A percentile compares a stretch with the other conserved stretches of the same genome.
Evolutionary conservation across 2,113 vertebrate genomes (phyloP).

Genomic region (Onychostruthus taczanowskii): DNA sequence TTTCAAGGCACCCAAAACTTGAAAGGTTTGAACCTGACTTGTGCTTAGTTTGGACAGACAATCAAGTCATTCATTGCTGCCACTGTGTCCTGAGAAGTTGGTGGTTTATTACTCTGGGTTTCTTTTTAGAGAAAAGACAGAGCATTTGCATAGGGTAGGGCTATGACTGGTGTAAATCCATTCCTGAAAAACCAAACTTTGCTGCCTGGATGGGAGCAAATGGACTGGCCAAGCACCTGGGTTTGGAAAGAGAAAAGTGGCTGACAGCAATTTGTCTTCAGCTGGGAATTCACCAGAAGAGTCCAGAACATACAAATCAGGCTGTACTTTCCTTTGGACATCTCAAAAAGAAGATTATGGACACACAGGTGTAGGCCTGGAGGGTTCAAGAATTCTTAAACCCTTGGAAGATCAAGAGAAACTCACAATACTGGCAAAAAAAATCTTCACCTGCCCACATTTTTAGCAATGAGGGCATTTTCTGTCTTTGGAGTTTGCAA

Average conservation of each 20-base stretch:
- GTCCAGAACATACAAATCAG: rapidly evolving
- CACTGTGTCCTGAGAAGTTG: not conserved
- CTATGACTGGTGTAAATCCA: rapidly evolving
- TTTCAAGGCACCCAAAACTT: not conserved
- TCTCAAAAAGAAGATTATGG: not conserved
- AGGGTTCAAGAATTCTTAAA: not conserved
- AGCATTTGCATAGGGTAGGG: not conserved
- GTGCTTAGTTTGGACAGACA: not conserved
- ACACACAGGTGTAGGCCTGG: rapidly evolving
- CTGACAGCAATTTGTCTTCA: not conserved
- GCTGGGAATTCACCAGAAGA: not conserved
- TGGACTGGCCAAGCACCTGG: not conserved
- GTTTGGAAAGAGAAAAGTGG: not conserved
- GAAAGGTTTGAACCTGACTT: not conserved
- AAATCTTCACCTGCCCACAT: not conserved
- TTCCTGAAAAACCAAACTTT: not conserved
- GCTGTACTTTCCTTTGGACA: not conserved
- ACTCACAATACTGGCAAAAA: not conserved
- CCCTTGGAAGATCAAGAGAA: not conserved
- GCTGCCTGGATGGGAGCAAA: not conserved
- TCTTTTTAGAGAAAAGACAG: not conserved
- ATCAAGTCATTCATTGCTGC: not conserved
- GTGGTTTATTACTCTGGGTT: not conserved
- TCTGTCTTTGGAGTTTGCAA: not conserved
- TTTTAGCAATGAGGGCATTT: not conserved